Conservation (phyloP, 2,113 vertebrate genomes). For the Limnothrissa miodon region DNA sequence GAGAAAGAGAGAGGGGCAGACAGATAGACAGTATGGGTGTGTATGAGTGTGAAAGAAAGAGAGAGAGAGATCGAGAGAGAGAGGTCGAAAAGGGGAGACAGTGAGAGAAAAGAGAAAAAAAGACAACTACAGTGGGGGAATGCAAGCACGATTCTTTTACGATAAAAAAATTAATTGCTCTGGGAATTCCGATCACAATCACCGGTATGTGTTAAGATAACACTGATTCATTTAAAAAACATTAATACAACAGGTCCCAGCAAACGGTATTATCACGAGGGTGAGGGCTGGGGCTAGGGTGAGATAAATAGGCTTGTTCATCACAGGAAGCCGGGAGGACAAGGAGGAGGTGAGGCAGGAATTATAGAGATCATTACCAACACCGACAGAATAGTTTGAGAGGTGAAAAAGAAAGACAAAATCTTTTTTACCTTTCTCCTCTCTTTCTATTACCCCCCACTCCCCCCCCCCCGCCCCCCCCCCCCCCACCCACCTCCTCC, state of each 20-base stretch:
- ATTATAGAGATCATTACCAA: conserved; percentile 48
- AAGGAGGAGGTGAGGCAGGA: conserved; percentile 40
- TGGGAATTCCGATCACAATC: conserved; percentile 62
- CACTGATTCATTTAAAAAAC: conserved; percentile 51
- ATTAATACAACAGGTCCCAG: background rate
- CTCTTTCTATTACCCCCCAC: conserved; percentile 29
- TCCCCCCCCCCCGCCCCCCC: conserved; percentile 28
- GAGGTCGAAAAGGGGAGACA: background rate
- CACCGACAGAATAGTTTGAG: conserved; percentile 25
- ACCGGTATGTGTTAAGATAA: conserved; percentile 48
- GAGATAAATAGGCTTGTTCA: conserved; percentile 32
- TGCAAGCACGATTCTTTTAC: background rate
- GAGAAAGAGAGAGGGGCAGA: background rate
- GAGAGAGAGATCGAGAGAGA: background rate
- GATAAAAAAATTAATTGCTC: conserved; percentile 62
- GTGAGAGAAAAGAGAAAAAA: conserved; percentile 14
- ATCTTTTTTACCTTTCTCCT: conserved; percentile 39
- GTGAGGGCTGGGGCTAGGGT: conserved; percentile 35
- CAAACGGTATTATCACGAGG: background rate
- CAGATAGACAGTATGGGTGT: no score
- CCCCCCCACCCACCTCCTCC: no score
- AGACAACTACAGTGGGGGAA: background rate
- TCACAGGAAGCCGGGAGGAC: conserved; percentile 39
- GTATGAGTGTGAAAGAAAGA: background rate
- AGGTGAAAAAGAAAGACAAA: background rate